Evolutionary conservation across 2,888 invertebrate genomes (phyloP).

Genomic region (Xylocampa areola): DNA sequence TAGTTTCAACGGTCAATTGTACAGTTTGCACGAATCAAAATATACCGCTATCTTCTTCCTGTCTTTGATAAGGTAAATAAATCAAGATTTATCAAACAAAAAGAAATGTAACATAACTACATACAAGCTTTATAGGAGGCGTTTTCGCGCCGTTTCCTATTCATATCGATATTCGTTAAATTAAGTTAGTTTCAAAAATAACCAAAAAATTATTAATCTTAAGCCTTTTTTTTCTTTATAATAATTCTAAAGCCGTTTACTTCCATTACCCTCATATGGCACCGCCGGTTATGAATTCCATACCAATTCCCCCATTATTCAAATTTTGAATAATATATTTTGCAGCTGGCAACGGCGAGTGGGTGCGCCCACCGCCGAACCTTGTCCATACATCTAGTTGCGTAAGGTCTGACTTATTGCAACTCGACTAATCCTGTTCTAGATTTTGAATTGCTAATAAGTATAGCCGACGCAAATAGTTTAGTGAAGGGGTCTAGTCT

Average conservation of each 20-base stretch:
- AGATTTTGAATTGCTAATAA: constrained; percentile 60
- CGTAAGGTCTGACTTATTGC: constrained; percentile 55
- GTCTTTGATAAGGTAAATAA: background rate
- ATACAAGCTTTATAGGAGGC: too few relatives aligned
- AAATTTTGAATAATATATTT: constrained; percentile 61
- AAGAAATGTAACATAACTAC: too few relatives aligned
- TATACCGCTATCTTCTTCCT: background rate
- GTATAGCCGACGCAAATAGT: constrained; percentile 51
- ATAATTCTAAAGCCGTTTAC: too few relatives aligned
- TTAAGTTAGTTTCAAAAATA: too few relatives aligned
- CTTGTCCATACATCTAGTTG: constrained; percentile 56
- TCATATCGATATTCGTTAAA: too few relatives aligned
- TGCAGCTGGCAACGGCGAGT: constrained; percentile 62
- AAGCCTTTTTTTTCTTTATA: too few relatives aligned
- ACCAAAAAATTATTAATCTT: too few relatives aligned
- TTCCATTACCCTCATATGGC: constrained; percentile 54
- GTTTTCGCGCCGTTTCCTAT: too few relatives aligned
- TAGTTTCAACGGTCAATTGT: constrained; percentile 18
- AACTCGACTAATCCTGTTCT: constrained; percentile 58
- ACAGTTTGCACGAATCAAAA: background rate
- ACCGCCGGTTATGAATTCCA: constrained; percentile 48
- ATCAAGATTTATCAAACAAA: background rate
- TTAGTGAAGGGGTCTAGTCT: constrained; percentile 47
- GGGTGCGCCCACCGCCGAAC: constrained; percentile 64
- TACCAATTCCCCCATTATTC: constrained; percentile 55